Evolutionary conservation across 2,888 invertebrate genomes (phyloP).

Genomic region (Orthosia cruda): DNA sequence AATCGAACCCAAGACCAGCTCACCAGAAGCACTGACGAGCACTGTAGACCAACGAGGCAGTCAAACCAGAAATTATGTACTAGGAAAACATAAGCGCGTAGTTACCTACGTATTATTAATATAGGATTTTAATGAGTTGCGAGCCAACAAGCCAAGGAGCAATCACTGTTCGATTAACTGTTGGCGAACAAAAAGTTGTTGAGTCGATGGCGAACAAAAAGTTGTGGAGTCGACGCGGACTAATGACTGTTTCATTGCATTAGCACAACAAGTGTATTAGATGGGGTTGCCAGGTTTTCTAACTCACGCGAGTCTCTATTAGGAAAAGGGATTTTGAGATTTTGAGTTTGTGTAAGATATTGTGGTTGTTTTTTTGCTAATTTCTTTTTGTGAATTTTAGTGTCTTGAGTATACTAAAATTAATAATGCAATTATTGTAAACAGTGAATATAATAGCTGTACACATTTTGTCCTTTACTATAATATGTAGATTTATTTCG

Average conservation of each 20-base stretch:
- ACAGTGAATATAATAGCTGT: too few relatives aligned
- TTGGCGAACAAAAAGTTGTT: slow-evolving; percentile 73
- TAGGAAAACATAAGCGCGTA: slow-evolving; percentile 24
- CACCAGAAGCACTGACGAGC: too few relatives aligned
- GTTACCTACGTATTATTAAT: slow-evolving; percentile 39
- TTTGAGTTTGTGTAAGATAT: neutral
- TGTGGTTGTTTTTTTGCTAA: neutral
- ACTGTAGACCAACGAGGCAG: too few relatives aligned
- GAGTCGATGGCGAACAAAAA: slow-evolving; percentile 73
- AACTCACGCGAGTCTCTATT: slow-evolving; percentile 13
- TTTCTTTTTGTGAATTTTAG: neutral
- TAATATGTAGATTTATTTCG: too few relatives aligned
- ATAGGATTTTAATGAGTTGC: slow-evolving; percentile 60
- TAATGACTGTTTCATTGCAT: slow-evolving; percentile 79
- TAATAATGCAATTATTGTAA: too few relatives aligned
- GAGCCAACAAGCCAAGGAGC: slow-evolving; percentile 51
- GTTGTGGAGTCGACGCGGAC: slow-evolving; percentile 69
- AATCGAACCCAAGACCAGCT: too few relatives aligned
- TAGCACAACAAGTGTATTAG: slow-evolving; percentile 73
- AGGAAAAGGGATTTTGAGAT: neutral
- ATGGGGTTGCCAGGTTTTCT: slow-evolving; percentile 56
- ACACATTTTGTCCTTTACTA: too few relatives aligned
- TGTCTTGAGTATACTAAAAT: too few relatives aligned
- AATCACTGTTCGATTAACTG: slow-evolving; percentile 72
- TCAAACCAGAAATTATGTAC: too few relatives aligned